Base-by-base conservation (phyloP, 2,113 vertebrate genomes). In the Chionodraco myersi region DNA sequence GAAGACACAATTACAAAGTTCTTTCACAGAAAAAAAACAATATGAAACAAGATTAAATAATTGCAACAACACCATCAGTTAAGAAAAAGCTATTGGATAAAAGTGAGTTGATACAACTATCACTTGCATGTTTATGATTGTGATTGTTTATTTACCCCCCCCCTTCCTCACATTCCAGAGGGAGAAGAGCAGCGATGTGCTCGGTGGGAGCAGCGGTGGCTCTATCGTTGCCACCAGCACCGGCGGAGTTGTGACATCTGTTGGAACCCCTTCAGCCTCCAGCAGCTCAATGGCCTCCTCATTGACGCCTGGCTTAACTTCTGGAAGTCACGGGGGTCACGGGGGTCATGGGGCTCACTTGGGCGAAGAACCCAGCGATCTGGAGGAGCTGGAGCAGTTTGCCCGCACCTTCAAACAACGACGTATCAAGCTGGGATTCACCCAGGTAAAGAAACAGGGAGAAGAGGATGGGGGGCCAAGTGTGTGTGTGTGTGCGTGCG, bases 351-450 rank as follows among this genome's bases (percentile, higher is more conserved):
- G 36, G 36, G 71, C 74, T 34, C 92, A 92, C 87, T 58, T 90
- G 75, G 80, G 91, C 0, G 97, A 98, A 78, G 97, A 97, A 87
- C 97, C 97, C 84, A 98, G 96, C 23, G 97, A 98, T 86, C 93
- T 98, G 91, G 97, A 98, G 91, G 97, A 98, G 90, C 94, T 98
- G 77, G 97, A 98, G 91, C 97, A 97, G 92, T 98, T 98, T 3
- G 97, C 97, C 34, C 95, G 97, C 63, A 97, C 96, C 89, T 98
- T 98, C 92, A 98, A 98, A 88, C 97, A 98, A 60, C 94, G 97
- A 15, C 94, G 97, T 78, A 98, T 98, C 86, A 98, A 98, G 85
- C 95, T 98, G 86, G 97, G 97, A 62, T 98, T 98, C 93, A 98
- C 97, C 2, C 97, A 98, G 96, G 97, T 97, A 74, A 58, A 41